Evolutionary conservation across 2,888 invertebrate species (phyloP), one percentile per base, ranked within the genome.

Genomic region (Ornithoptera alexandrae): DNA sequence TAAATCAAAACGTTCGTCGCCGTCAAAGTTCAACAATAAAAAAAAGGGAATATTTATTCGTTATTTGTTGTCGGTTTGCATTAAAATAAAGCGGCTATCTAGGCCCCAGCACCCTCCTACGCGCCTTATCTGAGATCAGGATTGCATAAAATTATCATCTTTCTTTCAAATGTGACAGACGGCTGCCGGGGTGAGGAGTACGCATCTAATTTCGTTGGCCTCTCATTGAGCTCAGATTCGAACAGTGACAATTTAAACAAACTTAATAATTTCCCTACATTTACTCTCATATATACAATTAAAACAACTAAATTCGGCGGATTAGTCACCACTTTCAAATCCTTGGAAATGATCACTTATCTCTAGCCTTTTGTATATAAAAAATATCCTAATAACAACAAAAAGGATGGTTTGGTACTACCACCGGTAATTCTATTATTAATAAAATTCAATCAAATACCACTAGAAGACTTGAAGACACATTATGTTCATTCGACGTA

Each of bases 61-160:
- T 91, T 92, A 92, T 92, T 92, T 92, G 91, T 89, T 90, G 88
- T 90, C 87, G 88, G 88, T 89, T 90, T 85, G 88, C 85, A 91
- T 92, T 92, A 91, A 90, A 92, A 90, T 91, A 90, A 90, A 90
- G 82, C 87, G 82, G 79, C 85, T 89, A 89, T 90, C 90, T 90
- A 87, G 85, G 84, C 86, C 80, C 87, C 85, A 83, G 82, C 89
- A 87, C 90, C 92, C 90, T 88, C 77, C 80, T 79, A 78, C 73
- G 72, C 73, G 84, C 81, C 80, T 89, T 91, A 92, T 92, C 92
- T 92, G 84, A 87, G 89, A 92, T 92, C 87, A 76, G 85, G 84
- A 87, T 91, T 89, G 90, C 87, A 92, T 91, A 91, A 91, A 89
- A 87, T 86, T 85, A 86, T 83, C 90, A 90, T 90, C 82, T 83